Evolutionary conservation across 2,888 invertebrate species (phyloP), one percentile per base, ranked within the genome.

Genomic region (Tolmerus cingulatus): DNA sequence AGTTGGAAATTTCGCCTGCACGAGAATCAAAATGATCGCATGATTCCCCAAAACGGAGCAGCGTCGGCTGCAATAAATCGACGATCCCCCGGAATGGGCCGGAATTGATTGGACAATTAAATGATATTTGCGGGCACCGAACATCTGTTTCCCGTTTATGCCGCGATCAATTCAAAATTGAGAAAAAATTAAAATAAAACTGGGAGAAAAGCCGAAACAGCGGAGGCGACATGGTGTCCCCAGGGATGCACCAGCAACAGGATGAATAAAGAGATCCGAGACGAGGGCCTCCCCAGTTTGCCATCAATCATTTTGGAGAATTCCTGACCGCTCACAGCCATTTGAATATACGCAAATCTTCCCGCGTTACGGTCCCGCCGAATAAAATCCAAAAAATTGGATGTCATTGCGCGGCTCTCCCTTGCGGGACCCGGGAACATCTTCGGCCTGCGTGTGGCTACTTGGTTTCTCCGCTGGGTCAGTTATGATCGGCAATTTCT

Each of bases 301-400:
- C 30, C 82, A 82, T 82, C 82, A 82, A 82, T 82, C 82, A 82
- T 82, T 82, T 82, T 82, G 82, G 37, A 57, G 23, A 82, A 57
- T 82, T 82, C 57, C 57, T 37, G 46, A 14, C 82, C 57, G 57
- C 37, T 34, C 51, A 12, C 27, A 81, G 37, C 9, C 57, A 82
- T 86, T 86, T 86, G 86, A 86, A 86, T 86, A 86, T 86, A 86
- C 74, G 86, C 86, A 86, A 86, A 86, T 86, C 46, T 86, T 76
- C 76, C 51, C 51, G 74, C 51, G 34, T 76, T 46, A 27, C 57
- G 14, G 27, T 23, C 66, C 82, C 82, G 19, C 82, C 23, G 34
- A 37, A 57, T 82, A 57, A 55, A 78, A 82, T 57, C 66, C 37
- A 37, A 37, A 66, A 57, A 82, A 57, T 57, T 82, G 82, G 57